phyloP scores from a whole-genome alignment of 2,113 vertebrate species.

The Myotis yumanensis region DNA sequence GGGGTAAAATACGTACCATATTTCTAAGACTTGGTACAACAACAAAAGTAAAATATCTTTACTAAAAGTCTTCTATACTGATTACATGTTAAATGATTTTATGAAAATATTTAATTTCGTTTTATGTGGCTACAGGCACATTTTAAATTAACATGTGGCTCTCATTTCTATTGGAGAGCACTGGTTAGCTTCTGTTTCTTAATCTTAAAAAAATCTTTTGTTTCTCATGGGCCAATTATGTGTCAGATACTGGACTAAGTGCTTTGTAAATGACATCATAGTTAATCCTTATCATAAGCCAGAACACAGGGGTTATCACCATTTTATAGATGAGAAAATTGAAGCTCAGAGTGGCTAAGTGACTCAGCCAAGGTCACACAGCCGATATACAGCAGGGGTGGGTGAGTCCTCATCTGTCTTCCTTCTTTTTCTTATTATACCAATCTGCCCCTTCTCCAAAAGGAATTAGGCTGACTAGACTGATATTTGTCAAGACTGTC shows the following conservation, averaged over 20 bases:
- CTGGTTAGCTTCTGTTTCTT: neutral
- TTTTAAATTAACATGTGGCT: conserved; percentile 40
- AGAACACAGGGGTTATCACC: neutral
- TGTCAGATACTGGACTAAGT: neutral
- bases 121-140: conserved; percentile 2
- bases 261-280: neutral
- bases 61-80: neutral
- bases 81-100: conserved; percentile 2
- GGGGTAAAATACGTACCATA: neutral
- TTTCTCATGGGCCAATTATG: conserved; percentile 22
- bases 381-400: neutral
- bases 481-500: neutral
- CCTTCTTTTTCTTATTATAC: neutral
- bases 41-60: conserved; percentile 31
- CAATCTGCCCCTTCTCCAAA: neutral
- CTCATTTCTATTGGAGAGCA: neutral
- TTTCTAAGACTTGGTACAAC: neutral
- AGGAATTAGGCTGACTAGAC: neutral
- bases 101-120: neutral
- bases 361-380: neutral
- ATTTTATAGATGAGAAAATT: conserved; percentile 10
- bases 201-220: neutral
- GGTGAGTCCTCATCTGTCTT: neutral
- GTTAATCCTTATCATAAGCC: neutral
- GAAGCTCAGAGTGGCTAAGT: neutral